Percentiles rank a stretch among this genome's conserved stretches.
These are phyloP conservation scores for Volucella zonaria DNA, from an alignment of 2,888 invertebrate genomes.

Conservation along the genomic window DNA sequence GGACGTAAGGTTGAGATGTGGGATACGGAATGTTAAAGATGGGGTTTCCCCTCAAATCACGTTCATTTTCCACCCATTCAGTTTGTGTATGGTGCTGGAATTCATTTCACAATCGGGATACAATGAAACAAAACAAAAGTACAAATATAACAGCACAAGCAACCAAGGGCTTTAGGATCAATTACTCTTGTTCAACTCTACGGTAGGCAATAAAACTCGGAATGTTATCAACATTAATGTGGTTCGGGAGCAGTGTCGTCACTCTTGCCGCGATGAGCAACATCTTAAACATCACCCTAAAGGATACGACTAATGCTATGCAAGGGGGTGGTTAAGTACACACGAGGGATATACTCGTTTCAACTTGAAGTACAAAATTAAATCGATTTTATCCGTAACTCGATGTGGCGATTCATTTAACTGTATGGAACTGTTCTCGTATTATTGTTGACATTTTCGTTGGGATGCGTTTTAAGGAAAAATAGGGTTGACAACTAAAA, in stretches of 20 bases:
- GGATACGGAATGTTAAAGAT: too few relatives aligned
- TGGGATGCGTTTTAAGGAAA: too few relatives aligned
- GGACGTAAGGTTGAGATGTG: neutral
- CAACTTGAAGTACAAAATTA: too few relatives aligned
- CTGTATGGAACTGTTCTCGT: too few relatives aligned
- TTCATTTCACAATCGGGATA: constrained; percentile 34
- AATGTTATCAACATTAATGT: constrained; percentile 57
- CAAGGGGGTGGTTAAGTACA: too few relatives aligned
- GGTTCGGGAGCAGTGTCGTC: constrained; percentile 32
- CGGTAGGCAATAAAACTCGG: constrained; percentile 58
- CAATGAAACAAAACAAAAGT: constrained; percentile 22
- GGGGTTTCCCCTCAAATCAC: constrained; percentile 16
- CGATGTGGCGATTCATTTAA: too few relatives aligned
- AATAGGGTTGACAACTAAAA: too few relatives aligned
- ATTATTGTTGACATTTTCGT: too few relatives aligned
- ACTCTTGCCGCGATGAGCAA: neutral
- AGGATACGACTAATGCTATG: neutral
- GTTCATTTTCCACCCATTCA: neutral
- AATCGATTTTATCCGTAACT: too few relatives aligned
- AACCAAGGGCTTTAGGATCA: constrained; percentile 38
- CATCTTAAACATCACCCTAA: constrained; percentile 40
- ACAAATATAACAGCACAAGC: constrained; percentile 12
- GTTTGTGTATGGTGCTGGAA: constrained; percentile 26
- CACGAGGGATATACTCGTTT: too few relatives aligned
- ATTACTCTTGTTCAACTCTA: constrained; percentile 34